Base-by-base conservation (phyloP, 1,140 invertebrate species). In the Drosophila ohnishii region DNA sequence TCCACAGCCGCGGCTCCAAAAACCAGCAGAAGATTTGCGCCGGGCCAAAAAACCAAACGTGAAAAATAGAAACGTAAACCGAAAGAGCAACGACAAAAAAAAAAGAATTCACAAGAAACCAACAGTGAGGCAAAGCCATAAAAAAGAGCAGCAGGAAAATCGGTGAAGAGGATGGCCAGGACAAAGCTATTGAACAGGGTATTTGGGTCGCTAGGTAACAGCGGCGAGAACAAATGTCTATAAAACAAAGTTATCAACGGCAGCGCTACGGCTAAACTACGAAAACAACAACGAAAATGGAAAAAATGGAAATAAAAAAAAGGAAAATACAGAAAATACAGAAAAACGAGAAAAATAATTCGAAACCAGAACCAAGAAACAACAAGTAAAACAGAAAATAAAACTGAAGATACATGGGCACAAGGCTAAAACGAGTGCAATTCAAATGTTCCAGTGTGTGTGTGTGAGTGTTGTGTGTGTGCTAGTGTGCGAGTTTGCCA, bases 241-340 rank as follows among this genome's bases (percentile, higher is more conserved):
- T 81, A 81, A 81, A 81, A 82, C 78, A 81, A 81, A 81, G 79
- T 81, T 81, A 82, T 81, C 79, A 81, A 81, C 76, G 72, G 76
- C 77, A 80, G 76, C 58, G 77, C 62, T 48, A 59, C 65, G 50
- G 60, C 60, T 65, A 42, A 51, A 73, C 47, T 56, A 66, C 35
- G 53, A 60, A 61, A 60, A 55, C 64, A 51, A 53, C 57, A 67
- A 56, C 34, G 0, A n/a, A 5, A 56, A 28, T 34, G 13, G 35
- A 45, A 40, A 40, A 59, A 40, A 62, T 40, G 13, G 40, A 28
- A 35, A 16, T 10, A 40, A 28, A 42, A 16, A 45, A 47, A 47
- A 34, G 7, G 25, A 10, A 19, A 25, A 51, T 34, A 37, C n/a
- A 10, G 14, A 62, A 59, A 39, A 48, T 56, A 39, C 34, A 44